Base-by-base conservation (phyloP, 2,797 vertebrate genomes). In the Notolepis coatsorum region DNA sequence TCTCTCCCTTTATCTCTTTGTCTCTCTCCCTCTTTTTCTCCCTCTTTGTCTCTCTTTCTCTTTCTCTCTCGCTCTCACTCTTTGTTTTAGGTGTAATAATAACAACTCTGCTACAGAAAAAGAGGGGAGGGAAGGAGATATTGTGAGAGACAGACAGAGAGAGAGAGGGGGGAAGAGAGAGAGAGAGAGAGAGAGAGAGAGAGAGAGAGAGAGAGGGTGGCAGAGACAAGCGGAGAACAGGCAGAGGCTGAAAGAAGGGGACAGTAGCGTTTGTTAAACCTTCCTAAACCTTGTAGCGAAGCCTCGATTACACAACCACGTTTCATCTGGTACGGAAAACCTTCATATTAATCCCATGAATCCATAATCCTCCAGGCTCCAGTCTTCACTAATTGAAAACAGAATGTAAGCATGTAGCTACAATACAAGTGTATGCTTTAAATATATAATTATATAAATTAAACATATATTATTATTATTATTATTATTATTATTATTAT, bases 71-170 rank as follows among this genome's bases (percentile, higher is more conserved):
- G n/a, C n/a, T n/a, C n/a, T n/a, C n/a, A n/a, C n/a, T n/a, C n/a
- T n/a, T n/a, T n/a, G n/a, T n/a, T n/a, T n/a, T n/a, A n/a, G 68
- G 21, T 57, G 12, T 35, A 56, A 53, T 54, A 57, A 75, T 75
- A 74, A 46, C 45, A n/a, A n/a, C 65, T 61, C 43, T 51, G 62
- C 65, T 65, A 56, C 20, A 23, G 51, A 47, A 57, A 17, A 20
- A 47, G 35, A 46, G 4, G n/a, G 43, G 8, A 46, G 21, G 23
- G 43, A 46, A 12, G 8, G 15, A 23, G 10, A 35, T 35, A 35
- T n/a, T n/a, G n/a, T 27, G 37, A 13, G 4, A 37, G 38, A 57
- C n/a, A n/a, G n/a, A n/a, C n/a, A 24, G 20, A 25, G 20, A 23
- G 37, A 48, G 45, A 13, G 23, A n/a, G 45, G 12, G 21, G 4